Conservation (phyloP, 2,797 vertebrate species). For the Tragopan temminckii region DNA sequence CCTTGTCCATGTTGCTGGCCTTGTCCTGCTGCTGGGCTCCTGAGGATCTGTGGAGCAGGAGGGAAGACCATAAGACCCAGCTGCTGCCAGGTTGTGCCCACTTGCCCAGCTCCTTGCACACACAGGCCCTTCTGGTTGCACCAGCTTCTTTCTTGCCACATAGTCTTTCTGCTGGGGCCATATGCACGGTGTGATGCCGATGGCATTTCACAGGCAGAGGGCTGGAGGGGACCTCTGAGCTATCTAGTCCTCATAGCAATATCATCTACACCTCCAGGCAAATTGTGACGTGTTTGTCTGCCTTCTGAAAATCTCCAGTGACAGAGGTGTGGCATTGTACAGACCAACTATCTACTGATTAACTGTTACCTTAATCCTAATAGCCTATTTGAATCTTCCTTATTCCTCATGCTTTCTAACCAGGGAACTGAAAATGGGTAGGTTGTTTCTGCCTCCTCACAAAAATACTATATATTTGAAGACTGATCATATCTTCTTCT, state of each 20-base stretch:
- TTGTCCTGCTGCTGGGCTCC: too few relatives aligned
- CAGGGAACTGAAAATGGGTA: background rate
- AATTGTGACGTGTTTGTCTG: background rate
- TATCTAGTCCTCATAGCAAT: background rate
- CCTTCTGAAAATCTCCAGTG: background rate
- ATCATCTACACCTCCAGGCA: background rate
- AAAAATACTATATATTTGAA: background rate
- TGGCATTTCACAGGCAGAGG: background rate
- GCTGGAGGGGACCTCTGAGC: background rate
- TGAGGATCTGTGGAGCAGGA: background rate
- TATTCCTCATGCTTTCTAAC: background rate
- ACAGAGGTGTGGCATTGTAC: background rate
- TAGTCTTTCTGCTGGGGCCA: background rate
- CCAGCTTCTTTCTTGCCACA: rapidly evolving
- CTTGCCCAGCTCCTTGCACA: background rate
- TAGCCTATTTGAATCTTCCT: background rate
- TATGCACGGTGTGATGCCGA: rapidly evolving
- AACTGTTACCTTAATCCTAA: background rate
- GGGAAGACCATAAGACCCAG: background rate
- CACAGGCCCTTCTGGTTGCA: rapidly evolving
- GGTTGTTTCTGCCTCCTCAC: background rate
- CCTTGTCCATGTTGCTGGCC: too few relatives aligned
- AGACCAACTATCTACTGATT: background rate
- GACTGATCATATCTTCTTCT: background rate
- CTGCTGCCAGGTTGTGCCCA: background rate